Evolutionary conservation across 2,113 vertebrate genomes (phyloP), one percentile per base, ranked within the genome.

Genomic region (Trichomycterus rosablanca): DNA sequence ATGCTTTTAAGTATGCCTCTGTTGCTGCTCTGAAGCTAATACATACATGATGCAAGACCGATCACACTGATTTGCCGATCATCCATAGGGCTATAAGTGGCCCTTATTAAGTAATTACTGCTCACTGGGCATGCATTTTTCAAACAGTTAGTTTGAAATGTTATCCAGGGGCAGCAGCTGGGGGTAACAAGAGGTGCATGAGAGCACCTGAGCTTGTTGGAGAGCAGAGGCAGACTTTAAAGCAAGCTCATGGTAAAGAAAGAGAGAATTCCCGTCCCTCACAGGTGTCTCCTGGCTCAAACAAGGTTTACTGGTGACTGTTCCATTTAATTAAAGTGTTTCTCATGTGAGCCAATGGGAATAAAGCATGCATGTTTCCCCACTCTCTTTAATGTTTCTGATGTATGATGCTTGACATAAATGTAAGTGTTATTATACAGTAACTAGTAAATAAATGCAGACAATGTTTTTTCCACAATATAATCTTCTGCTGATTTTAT

Each of bases 91-190:
- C 63, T 3, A 67, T 63, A 57, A 79, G 78, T 74, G 63, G 70
- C 67, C 46, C 69, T 79, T 80, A 79, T 86, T 84, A 85, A 79
- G 84, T 85, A 85, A 88, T 88, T 86, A 85, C 74, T 72, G 81
- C 81, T 37, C 44, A 35, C 44, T 11, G 5, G 30, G 30, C 32
- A 3, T 16, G 45, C 45, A 53, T 53, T 64, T 58, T 46, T 59
- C 42, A 19, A 59, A 45, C 56, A 45, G 34, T 59, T 22, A 32
- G 42, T 89, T 90, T 91, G 89, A 91, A 90, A 91, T 82, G 72
- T 48, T 86, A 90, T 87, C 84, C 76, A 54, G 16, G 24, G 54
- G 22, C 20, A 43, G 24, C 18, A n/a, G 46, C 4, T 7, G n/a
- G 15, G 42, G 56, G 43, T 51, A 52, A 15, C 43, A n/a, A 37